Base-by-base conservation (phyloP, 2,113 vertebrate genomes). In the Sus scrofa region DNA sequence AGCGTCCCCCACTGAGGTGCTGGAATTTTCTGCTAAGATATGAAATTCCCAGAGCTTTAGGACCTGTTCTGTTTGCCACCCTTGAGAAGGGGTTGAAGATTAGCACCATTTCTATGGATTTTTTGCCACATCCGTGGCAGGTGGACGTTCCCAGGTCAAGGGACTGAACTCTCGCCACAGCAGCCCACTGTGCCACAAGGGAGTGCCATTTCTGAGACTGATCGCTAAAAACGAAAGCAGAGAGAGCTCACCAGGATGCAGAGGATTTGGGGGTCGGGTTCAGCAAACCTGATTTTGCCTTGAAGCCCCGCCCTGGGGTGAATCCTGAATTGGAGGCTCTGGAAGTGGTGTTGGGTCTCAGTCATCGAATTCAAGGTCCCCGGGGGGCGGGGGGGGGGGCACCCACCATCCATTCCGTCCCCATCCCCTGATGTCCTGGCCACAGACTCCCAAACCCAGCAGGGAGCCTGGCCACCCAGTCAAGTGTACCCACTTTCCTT, bases 401-500 rank as follows among this genome's bases (percentile, higher is more conserved):
- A 37, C 7, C 3, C 26, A 24, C 16, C 52, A 62, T 32, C 14
- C 24, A 1, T 68, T 84, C 65, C 74, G 44, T 54, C 52, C 74
- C 37, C 6, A 15, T 0, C 20, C 44, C 34, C 8, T 62, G 32
- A 77, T 0, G 1, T 54, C 19, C 70, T 20, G 24, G 71, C 54
- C 32, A 39, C 81, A 26, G 87, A 75, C 44, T 44, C 4, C 44
- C n/a, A n/a, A 24, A 26, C 32, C 32, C 71, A 37, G 81, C 30
- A 60, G 27, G 68, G 20, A 58, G 11, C 39, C 44, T 73, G 52
- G 37, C 19, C 0, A 16, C 52, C 94, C n/a, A 1, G 24, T 9
- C 0, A 37, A 8, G 2, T 1, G 14, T 54, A 52, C 24, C 34
- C 37, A 12, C 37, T 24, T 10, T 20, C 81, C 37, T 54, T 65